phyloP scores from a whole-genome alignment of 2,797 vertebrate genomes.

The Bufotes viridis region DNA sequence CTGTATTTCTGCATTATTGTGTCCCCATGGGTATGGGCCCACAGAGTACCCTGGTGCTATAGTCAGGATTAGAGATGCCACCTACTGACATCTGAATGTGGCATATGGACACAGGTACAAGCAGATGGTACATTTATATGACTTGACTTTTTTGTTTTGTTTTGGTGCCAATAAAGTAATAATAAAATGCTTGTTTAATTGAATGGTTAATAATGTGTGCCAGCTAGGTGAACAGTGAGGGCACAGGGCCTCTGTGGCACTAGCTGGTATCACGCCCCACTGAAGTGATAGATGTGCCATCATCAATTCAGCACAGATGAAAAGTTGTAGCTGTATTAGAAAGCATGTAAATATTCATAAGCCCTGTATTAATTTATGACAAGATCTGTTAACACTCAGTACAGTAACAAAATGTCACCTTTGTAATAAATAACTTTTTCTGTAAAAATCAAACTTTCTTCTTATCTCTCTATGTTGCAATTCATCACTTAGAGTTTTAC shows the following conservation, averaged over 20 bases:
- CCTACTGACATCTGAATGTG: too few species aligned
- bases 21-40: too few species aligned
- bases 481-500: slow-evolving; percentile 43
- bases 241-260: neutral
- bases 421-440: slow-evolving; percentile 43
- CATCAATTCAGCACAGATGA: slow-evolving; percentile 1
- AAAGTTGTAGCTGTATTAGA: neutral
- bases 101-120: too few species aligned
- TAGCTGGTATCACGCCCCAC: neutral
- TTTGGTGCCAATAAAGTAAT: neutral
- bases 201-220: neutral
- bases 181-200: neutral
- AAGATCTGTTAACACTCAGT: slow-evolving; percentile 18
- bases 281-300: neutral
- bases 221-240: neutral
- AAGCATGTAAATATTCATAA: slow-evolving; percentile 33
- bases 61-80: too few species aligned
- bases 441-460: slow-evolving; percentile 43
- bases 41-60: too few species aligned
- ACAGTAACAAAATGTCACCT: slow-evolving; percentile 53
- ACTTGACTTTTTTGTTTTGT: neutral
- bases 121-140: too few species aligned
- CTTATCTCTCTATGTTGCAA: slow-evolving; percentile 36
- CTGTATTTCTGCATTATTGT: too few species aligned
- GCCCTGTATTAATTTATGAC: slow-evolving; percentile 37